Evolutionary conservation across 92 coral and sea anemone species (phyloP).

Genomic region (Hydrozoanthus gracilis): DNA sequence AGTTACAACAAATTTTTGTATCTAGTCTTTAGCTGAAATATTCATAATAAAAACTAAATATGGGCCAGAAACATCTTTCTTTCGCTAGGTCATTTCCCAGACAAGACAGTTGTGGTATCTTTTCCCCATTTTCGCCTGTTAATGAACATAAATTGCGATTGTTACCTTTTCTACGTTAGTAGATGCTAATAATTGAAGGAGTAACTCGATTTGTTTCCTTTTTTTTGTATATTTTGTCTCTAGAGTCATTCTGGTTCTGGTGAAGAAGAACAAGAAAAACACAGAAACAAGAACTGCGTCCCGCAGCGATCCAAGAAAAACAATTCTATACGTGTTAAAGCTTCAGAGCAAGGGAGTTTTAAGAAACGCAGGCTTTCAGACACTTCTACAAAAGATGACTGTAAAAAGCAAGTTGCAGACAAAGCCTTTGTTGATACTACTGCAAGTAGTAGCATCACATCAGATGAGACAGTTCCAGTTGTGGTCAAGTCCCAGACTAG

Average conservation of each 20-base stretch:
- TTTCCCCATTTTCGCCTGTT: neutral
- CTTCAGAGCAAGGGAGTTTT: neutral
- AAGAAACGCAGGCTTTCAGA: slow-evolving; percentile 19
- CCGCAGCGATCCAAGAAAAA: neutral
- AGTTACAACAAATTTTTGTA: too few relatives aligned
- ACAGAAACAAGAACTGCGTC: neutral
- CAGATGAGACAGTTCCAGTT: slow-evolving; percentile 11
- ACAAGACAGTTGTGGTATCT: neutral
- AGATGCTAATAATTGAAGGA: neutral
- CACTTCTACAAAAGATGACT: slow-evolving; percentile 9
- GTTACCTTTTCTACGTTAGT: too few relatives aligned
- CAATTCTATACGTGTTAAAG: neutral
- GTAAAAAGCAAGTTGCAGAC: neutral
- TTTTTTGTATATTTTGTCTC: neutral
- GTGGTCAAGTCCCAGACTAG: neutral
- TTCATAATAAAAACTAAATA: too few relatives aligned
- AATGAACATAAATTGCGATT: too few relatives aligned
- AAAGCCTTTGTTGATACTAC: neutral
- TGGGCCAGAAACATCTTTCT: too few relatives aligned
- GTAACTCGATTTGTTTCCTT: neutral
- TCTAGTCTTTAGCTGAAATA: too few relatives aligned
- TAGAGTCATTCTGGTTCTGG: neutral
- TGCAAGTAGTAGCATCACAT: neutral
- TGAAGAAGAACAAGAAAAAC: slow-evolving; percentile 20
- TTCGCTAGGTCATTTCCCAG: too few relatives aligned